Evolutionary conservation across 2,113 vertebrate genomes (phyloP), one percentile per base, ranked within the genome.

Genomic region (Puffinus mauretanicus): DNA sequence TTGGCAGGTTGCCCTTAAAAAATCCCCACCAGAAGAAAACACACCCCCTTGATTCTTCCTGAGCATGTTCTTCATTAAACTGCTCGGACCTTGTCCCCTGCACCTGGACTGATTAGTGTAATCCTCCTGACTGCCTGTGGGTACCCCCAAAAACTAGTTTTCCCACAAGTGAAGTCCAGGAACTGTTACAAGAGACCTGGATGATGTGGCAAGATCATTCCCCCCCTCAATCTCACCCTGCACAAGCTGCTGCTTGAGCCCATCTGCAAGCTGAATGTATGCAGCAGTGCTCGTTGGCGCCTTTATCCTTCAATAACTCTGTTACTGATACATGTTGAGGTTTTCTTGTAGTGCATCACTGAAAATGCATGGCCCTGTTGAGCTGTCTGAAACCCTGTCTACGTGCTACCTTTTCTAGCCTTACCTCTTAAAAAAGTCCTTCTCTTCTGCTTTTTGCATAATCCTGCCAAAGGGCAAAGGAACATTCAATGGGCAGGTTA

Each of bases 1-100:
- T 97, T 98, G 95, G 94, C 93, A 11, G 27, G n/a, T 42, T 85
- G 52, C 88, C 92, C 79, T 96, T 69, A 65, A 96, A 97, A 96
- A 89, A 32, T 76, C 51, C 69, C 38, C 10, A 4, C 49, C 73
- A 89, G 70, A 75, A 91, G 81, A 90, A 90, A 87, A 89, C 93
- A 87, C 64, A 36, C 36, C 55, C 65, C 49, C 79, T 96, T 55
- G 69, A 87, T 93, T 95, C 93, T 95, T 90, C 87, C 77, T 0
- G 12, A 80, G 73, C 52, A 10, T 13, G 17, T 75, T 86, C 69
- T 51, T 96, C 88, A 95, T 70, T 84, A 92, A 92, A 58, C 34
- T 51, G 72, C 90, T 66, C 79, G 3, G 66, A 52, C 27, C 54
- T 67, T n/a, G 25, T 95, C 66, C 83, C 46, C 64, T 89, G 81